Evolutionary conservation across 2,113 vertebrate genomes (phyloP).

Genomic region (Gracilinanus agilis): DNA sequence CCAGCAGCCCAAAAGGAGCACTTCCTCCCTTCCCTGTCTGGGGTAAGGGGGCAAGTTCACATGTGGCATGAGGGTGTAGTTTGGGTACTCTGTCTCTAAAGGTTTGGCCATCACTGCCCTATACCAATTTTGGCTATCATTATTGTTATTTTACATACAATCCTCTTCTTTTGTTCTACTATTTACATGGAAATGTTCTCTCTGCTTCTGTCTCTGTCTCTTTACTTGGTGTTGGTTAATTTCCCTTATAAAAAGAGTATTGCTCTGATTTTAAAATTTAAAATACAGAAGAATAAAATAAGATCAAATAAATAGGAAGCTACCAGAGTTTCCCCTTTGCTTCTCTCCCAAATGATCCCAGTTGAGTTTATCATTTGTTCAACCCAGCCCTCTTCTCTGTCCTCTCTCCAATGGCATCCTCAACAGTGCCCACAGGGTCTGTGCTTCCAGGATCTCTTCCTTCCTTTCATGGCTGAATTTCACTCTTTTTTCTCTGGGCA

Average conservation of each 20-base stretch:
- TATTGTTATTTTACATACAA: not conserved
- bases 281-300: not conserved
- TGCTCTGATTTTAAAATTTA: not conserved
- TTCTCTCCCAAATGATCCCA: not conserved
- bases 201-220: not conserved
- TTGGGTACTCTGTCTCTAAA: too few relatives aligned
- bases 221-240: not conserved
- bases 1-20: too few relatives aligned
- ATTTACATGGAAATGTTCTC: not conserved
- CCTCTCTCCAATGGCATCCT: not conserved
- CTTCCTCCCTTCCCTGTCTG: too few relatives aligned
- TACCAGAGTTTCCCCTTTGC: not conserved
- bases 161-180: not conserved
- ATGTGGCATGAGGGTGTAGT: too few relatives aligned
- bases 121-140: not conserved
- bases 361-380: not conserved
- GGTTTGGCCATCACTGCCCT: too few relatives aligned
- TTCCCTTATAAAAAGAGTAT: too few relatives aligned
- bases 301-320: not conserved
- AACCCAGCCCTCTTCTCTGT: too few relatives aligned
- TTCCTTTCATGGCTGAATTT: not conserved
- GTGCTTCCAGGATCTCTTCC: not conserved
- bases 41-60: too few relatives aligned
- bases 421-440: not conserved
- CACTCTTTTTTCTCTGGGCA: not conserved